Evolutionary conservation across 2,797 vertebrate genomes (phyloP).

Genomic region (Spondyliosoma cantharus): DNA sequence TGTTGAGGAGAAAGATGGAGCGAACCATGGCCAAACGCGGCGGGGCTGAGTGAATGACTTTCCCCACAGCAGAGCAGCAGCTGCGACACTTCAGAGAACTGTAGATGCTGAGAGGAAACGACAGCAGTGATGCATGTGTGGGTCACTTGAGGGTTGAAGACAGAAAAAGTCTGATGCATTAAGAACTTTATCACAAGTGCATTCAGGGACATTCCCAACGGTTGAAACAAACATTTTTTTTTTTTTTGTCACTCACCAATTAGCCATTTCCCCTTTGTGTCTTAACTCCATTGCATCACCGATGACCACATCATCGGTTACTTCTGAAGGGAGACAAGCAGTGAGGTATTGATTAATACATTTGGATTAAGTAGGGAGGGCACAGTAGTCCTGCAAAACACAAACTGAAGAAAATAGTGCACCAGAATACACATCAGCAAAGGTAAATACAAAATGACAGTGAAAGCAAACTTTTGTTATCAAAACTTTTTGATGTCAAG

Average conservation of each 20-base stretch:
- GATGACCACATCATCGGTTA: conserved; percentile 83
- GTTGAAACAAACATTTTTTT: neutral
- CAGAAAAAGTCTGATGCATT: no score
- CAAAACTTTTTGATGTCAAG: neutral
- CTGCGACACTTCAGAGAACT: conserved; percentile 82
- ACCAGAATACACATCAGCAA: neutral
- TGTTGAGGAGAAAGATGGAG: conserved; percentile 88
- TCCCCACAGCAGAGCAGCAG: conserved; percentile 83
- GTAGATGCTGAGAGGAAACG: conserved; percentile 82
- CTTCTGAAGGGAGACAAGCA: conserved; percentile 74
- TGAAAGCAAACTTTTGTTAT: neutral
- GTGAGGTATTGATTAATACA: neutral
- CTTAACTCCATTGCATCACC: conserved; percentile 72
- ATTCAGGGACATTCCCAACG: no score
- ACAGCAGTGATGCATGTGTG: neutral
- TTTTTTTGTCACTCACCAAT: conserved; percentile 85
- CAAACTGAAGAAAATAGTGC: neutral
- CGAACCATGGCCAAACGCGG: conserved; percentile 78
- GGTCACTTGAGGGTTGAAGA: no score
- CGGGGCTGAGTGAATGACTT: conserved; percentile 84
- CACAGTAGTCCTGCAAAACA: neutral
- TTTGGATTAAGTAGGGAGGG: neutral
- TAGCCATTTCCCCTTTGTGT: conserved; percentile 79
- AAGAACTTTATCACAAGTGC: no score
- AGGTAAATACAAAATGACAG: neutral